Evolutionary conservation across 2,797 vertebrate genomes (phyloP).

Genomic region (Sebastes aleutianus): DNA sequence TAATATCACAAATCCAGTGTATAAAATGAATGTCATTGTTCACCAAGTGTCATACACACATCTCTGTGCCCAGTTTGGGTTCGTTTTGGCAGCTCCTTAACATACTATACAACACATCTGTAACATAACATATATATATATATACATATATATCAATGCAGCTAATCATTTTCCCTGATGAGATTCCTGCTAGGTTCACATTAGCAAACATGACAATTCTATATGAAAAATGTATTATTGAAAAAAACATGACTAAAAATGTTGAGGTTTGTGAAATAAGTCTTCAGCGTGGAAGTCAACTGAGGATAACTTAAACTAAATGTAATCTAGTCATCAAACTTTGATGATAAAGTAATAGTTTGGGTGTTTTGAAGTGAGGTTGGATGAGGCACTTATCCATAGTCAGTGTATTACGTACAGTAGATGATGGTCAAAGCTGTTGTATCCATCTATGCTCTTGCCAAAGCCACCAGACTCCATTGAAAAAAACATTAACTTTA

Average conservation of each 20-base stretch:
- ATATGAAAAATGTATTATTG: background rate
- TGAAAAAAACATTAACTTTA: too few relatives aligned
- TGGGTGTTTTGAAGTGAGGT: too few relatives aligned
- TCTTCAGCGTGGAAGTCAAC: background rate
- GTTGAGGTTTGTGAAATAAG: background rate
- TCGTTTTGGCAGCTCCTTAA: constrained; percentile 42
- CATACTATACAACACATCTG: background rate
- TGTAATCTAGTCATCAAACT: constrained; percentile 3
- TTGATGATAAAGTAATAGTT: background rate
- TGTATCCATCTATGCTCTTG: too few relatives aligned
- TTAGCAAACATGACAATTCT: background rate
- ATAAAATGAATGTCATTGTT: constrained; percentile 1
- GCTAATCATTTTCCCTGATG: background rate
- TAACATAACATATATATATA: background rate
- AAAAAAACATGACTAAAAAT: background rate
- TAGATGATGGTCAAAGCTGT: background rate
- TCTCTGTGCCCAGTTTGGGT: background rate
- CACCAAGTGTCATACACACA: constrained; percentile 33
- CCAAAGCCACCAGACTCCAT: too few relatives aligned
- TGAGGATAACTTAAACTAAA: background rate
- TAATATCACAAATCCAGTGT: constrained; percentile 4
- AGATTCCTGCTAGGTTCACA: background rate
- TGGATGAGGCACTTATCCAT: background rate
- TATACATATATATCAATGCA: background rate
- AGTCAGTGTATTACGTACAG: background rate